Evolutionary conservation across 2,113 vertebrate species (phyloP), one percentile per base, ranked within the genome.

Genomic region (Xiphophorus couchianus): DNA sequence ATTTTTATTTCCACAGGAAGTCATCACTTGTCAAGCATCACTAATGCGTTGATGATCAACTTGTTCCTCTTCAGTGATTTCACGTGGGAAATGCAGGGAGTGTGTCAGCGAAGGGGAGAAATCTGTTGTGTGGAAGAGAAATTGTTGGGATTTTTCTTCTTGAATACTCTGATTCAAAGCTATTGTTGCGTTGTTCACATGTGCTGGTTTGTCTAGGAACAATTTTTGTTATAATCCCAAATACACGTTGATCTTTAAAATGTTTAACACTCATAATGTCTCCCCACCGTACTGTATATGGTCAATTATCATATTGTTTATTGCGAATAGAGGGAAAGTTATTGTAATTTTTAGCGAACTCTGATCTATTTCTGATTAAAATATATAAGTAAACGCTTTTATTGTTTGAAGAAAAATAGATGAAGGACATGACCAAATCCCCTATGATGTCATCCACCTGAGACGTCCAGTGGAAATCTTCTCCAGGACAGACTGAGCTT

Each of bases 11-110:
- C 76, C 83, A 80, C 69, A 81, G 67, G 76, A 89, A 89, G 80
- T 80, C 78, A 54, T 90, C 86, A 83, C 85, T 81, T 88, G 87
- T 88, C 88, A 85, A 66, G 86, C 78, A 81, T 87, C 78, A 77
- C 86, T 90, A 85, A 90, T 88, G 88, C 80, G 79, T 91, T 85
- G 78, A 77, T 83, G 77, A 86, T 77, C 61, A 76, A 70, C 70
- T 71, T 77, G 81, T 88, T 84, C 62, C 73, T 69, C 76, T 83
- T 71, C 75, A 80, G 78, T 82, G 77, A 54, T 74, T 48, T 74
- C 48, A 78, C 51, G 75, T 42, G 66, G 62, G 72, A 71, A 67
- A 66, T 62, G 29, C 11, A 35, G 66, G 25, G 0, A 19, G 63
- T 68, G 54, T 66, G 68, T 42, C 74, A 78, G 58, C 3, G 0